Percentiles rank a stretch among this genome's conserved stretches.
Evolutionary conservation across 2,113 vertebrate species (phyloP).

Genomic region (Mus musculus): GRCm39 chr3:132334501-132335000

Average conservation of each 20-base stretch:
- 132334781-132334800: slow-evolving; percentile 32
- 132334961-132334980: background rate
- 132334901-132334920: slow-evolving; percentile 41
- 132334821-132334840: slow-evolving; percentile 39
- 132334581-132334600: background rate
- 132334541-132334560: background rate
- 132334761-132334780: slow-evolving; percentile 86
- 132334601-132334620: background rate
- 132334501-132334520: background rate
- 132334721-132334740: slow-evolving; percentile 29
- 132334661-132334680: background rate
- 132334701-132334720: slow-evolving; percentile 1
- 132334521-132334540: slow-evolving; percentile 9
- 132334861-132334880: slow-evolving; percentile 76
- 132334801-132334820: slow-evolving; percentile 57
- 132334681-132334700: background rate
- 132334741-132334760: slow-evolving; percentile 84
- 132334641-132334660: background rate
- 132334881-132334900: background rate
- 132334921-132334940: background rate
- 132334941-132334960: background rate
- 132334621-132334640: background rate
- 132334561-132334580: background rate
- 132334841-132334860: slow-evolving; percentile 70
- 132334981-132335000: background rate